Percentiles rank a stretch among this genome's conserved stretches.
Conservation (phyloP, 1,140 invertebrate genomes). For the Polypedilum vanderplanki region DNA sequence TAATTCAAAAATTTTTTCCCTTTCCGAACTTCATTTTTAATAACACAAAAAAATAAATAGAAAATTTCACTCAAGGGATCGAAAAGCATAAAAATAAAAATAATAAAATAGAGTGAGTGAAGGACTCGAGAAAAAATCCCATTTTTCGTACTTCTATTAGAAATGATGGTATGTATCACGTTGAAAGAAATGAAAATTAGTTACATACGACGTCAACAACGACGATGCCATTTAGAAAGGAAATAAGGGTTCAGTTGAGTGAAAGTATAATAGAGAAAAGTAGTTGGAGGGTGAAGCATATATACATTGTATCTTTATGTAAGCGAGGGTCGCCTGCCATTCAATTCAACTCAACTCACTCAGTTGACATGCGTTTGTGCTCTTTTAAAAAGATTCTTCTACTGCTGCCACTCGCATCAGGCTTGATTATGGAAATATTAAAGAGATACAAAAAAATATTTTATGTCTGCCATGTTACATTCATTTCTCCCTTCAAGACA, state of each 20-base stretch:
- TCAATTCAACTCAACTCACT: not conserved
- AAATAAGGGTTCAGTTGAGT: constrained; percentile 4
- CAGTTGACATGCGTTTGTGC: not conserved
- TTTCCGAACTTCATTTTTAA: too few relatives aligned
- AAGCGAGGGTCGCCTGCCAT: not conserved
- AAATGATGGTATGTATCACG: not conserved
- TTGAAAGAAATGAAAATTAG: constrained; percentile 19
- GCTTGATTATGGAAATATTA: not conserved
- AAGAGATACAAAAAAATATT: not conserved
- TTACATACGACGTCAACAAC: constrained; percentile 17
- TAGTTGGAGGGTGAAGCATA: not conserved
- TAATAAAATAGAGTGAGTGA: too few relatives aligned
- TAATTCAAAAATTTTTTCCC: too few relatives aligned
- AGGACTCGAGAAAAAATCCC: not conserved
- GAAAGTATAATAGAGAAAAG: not conserved
- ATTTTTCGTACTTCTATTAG: not conserved
- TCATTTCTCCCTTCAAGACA: not conserved
- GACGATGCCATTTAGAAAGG: constrained; percentile 16
- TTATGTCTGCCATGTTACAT: not conserved
- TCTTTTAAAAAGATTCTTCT: not conserved
- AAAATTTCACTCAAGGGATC: not conserved
- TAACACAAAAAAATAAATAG: not conserved
- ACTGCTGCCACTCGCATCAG: not conserved
- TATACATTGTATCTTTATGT: not conserved
- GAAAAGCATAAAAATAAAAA: not conserved